Evolutionary conservation across 2,113 vertebrate genomes (phyloP).

Genomic region (Leucoraja erinaceus): DNA sequence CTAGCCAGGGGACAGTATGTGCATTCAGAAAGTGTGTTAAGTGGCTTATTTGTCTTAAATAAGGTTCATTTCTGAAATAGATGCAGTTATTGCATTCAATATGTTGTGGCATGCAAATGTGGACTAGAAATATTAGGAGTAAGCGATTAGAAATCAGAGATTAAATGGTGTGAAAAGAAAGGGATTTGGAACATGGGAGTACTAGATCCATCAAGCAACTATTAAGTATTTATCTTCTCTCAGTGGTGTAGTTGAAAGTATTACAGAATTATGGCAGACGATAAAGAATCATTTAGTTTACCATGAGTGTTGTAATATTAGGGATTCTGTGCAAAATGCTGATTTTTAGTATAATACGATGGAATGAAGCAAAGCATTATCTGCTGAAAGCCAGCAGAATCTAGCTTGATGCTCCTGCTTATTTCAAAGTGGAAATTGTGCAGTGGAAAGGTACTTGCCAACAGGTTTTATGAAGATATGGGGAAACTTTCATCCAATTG

Average conservation of each 20-base stretch:
- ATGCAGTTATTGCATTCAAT: neutral
- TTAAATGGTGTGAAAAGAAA: neutral
- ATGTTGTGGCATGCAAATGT: neutral
- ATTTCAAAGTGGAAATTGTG: neutral
- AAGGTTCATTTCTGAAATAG: neutral
- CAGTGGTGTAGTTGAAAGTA: neutral
- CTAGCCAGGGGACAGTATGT: no score
- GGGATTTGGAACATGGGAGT: neutral
- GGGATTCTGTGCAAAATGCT: neutral
- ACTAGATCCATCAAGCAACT: neutral
- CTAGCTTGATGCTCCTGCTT: neutral
- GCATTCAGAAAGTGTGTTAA: neutral
- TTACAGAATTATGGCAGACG: neutral
- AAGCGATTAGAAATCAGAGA: neutral
- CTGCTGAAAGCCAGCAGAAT: neutral
- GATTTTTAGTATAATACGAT: neutral
- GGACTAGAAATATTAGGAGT: neutral
- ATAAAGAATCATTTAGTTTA: neutral
- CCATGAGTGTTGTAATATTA: neutral
- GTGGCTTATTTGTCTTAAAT: neutral
- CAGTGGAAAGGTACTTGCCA: neutral
- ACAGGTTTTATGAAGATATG: neutral
- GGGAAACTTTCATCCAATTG: neutral
- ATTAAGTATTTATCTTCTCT: conserved; percentile 10
- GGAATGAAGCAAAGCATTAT: neutral